A percentile compares a stretch with the other conserved stretches of the same genome.
Conservation (phyloP, 2,888 invertebrate genomes). For the Tuta absoluta region DNA sequence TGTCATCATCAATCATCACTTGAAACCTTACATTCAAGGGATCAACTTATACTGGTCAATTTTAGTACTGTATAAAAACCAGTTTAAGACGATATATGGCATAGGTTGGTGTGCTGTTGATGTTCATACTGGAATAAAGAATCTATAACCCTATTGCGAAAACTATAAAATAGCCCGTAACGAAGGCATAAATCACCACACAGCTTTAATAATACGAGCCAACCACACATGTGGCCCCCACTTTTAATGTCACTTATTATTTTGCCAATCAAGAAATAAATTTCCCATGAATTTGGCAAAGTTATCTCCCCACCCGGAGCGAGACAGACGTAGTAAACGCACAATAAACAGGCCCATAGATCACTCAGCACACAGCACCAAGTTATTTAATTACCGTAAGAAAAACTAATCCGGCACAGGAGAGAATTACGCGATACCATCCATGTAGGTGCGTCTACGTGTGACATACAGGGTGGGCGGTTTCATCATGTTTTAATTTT, state of each 20-base stretch:
- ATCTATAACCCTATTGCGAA: too few relatives aligned
- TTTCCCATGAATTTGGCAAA: conserved; percentile 29
- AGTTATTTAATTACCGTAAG: conserved; percentile 81
- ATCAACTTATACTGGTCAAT: too few relatives aligned
- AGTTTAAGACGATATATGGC: too few relatives aligned
- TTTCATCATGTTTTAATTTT: not conserved
- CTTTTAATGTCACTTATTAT: conserved; percentile 7
- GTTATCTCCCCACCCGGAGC: conserved; percentile 37
- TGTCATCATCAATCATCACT: too few relatives aligned
- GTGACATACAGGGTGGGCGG: conserved; percentile 53
- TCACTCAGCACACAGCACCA: conserved; percentile 76
- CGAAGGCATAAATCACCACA: not conserved
- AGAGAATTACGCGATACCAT: conserved; percentile 68
- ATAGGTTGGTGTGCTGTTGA: too few relatives aligned
- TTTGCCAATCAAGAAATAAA: conserved; percentile 20
- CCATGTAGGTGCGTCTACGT: conserved; percentile 61
- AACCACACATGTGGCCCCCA: too few relatives aligned
- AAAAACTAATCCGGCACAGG: conserved; percentile 76
- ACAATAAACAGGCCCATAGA: conserved; percentile 69
- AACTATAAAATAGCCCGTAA: too few relatives aligned
- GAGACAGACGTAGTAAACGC: not conserved
- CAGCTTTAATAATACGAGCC: not conserved
- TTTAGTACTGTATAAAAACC: too few relatives aligned
- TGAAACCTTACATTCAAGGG: too few relatives aligned
- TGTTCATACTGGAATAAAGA: too few relatives aligned